Evolutionary conservation across 2,888 invertebrate genomes (phyloP).

Genomic region (Watsonalla cultraria): DNA sequence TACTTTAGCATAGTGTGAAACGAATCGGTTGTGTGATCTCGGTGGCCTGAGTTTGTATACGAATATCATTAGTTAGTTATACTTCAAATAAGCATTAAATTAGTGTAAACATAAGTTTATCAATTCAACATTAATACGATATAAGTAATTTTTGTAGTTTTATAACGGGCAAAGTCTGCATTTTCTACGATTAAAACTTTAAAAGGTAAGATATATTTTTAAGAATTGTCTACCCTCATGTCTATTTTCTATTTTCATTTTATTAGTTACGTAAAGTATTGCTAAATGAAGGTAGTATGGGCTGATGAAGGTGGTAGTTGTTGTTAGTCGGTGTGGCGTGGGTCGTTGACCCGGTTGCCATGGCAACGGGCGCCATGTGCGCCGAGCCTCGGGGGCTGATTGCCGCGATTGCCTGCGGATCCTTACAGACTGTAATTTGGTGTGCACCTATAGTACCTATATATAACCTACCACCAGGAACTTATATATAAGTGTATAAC

Average conservation of each 20-base stretch:
- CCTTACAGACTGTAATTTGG: constrained; percentile 13
- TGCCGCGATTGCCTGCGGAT: constrained; percentile 35
- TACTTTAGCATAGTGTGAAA: constrained; percentile 16
- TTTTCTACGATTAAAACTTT: no score
- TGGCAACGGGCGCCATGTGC: constrained; percentile 54
- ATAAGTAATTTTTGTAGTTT: not conserved
- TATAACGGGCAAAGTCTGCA: no score
- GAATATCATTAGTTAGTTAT: constrained; percentile 13
- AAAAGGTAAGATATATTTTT: not conserved
- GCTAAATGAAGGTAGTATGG: not conserved
- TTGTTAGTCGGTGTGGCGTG: constrained; percentile 38
- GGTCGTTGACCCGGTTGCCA: constrained; percentile 67
- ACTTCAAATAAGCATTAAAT: constrained; percentile 1
- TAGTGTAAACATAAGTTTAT: constrained; percentile 3
- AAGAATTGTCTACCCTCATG: no score
- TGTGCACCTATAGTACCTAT: not conserved
- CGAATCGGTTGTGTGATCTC: constrained; percentile 24
- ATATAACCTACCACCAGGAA: no score
- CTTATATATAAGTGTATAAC: no score
- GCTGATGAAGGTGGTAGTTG: constrained; percentile 5
- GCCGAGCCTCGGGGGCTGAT: constrained; percentile 36
- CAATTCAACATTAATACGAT: not conserved
- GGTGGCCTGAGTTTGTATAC: constrained; percentile 41
- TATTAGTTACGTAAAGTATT: not conserved
- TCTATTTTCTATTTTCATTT: no score